Evolutionary conservation across 2,113 vertebrate genomes (phyloP).

Genomic region (Corythaixoides concolor): DNA sequence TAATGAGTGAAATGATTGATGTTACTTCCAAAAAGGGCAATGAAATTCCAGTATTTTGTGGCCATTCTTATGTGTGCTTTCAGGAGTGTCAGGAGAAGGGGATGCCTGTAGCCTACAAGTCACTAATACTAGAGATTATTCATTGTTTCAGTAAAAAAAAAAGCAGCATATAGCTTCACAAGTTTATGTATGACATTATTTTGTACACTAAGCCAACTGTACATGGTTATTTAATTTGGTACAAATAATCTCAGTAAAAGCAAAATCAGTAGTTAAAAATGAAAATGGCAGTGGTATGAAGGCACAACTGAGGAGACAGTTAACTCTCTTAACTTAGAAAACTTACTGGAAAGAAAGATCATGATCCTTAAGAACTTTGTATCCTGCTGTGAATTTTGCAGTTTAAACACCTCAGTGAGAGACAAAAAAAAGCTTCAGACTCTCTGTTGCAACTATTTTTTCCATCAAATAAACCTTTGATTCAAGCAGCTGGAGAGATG

Average conservation of each 20-base stretch:
- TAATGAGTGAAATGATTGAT: neutral
- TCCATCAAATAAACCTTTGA: neutral
- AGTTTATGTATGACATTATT: neutral
- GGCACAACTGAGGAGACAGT: neutral
- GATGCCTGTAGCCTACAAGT: neutral
- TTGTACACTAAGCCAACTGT: neutral
- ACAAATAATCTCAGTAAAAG: neutral
- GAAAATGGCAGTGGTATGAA: neutral
- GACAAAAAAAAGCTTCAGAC: neutral
- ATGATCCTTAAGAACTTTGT: neutral
- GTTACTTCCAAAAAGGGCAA: neutral
- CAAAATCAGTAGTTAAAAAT: neutral
- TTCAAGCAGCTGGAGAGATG: neutral
- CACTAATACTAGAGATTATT: neutral
- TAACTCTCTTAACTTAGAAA: neutral
- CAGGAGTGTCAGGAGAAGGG: neutral
- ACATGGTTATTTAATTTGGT: neutral
- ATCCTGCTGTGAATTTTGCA: neutral
- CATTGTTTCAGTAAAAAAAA: neutral
- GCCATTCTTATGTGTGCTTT: neutral
- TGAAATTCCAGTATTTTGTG: neutral
- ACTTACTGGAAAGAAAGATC: neutral
- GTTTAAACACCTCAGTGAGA: neutral
- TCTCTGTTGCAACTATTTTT: neutral
- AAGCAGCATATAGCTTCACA: neutral